A percentile compares a stretch with the other conserved stretches of the same genome.
Conservation (phyloP, 1,140 invertebrate genomes). For the Trichonephila inaurata region DNA sequence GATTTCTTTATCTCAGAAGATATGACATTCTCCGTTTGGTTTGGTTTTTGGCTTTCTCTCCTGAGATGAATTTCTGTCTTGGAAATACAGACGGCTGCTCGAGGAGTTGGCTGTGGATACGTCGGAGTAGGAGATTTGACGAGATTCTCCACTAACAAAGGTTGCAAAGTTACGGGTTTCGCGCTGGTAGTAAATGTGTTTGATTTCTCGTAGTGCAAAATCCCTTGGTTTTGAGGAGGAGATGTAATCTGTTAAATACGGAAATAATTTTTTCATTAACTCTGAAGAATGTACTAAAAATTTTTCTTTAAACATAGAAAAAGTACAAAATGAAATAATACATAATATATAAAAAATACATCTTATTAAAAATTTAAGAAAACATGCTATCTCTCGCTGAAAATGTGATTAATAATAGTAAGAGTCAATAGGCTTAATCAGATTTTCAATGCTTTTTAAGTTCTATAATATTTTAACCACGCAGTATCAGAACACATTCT, state of each 20-base stretch:
- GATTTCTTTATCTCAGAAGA: neutral
- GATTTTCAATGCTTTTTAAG: no score
- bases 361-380: no score
- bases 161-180: constrained; percentile 43
- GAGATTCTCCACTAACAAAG: constrained; percentile 64
- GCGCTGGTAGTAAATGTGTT: constrained; percentile 59
- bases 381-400: no score
- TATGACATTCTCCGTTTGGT: neutral
- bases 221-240: neutral
- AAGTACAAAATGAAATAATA: neutral
- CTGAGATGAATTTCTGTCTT: constrained; percentile 57
- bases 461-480: no score
- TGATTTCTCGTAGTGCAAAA: neutral
- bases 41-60: neutral
- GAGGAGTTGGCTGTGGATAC: neutral
- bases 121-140: neutral
- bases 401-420: no score
- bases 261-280: neutral
- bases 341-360: neutral
- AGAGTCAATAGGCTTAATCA: no score
- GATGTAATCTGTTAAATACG: neutral
- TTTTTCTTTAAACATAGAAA: neutral
- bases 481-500: no score
- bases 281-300: neutral
- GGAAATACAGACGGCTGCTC: constrained; percentile 61